Conservation (phyloP, 2,888 invertebrate genomes). For the Oegoconia quadripuncta region DNA sequence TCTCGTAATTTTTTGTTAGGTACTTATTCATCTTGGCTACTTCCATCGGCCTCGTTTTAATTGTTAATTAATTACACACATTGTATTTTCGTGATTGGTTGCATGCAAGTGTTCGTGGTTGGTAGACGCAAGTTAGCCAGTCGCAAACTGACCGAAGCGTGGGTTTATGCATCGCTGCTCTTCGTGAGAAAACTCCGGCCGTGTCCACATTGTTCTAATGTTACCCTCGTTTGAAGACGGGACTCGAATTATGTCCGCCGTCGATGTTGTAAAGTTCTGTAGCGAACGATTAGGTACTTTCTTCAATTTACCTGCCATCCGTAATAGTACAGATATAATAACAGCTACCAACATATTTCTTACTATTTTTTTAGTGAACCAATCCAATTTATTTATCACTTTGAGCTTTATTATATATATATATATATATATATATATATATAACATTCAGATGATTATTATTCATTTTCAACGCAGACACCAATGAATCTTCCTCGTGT, state of each 20-base stretch:
- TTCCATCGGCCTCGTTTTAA: not conserved
- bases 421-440: too few species aligned
- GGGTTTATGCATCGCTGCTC: conserved; percentile 62
- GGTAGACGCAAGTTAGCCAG: conserved; percentile 42
- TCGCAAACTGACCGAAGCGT: conserved; percentile 64
- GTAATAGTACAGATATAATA: too few species aligned
- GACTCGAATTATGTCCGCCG: not conserved
- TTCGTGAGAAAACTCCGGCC: conserved; percentile 66
- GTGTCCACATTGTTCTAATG: conserved; percentile 57
- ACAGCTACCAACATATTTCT: too few species aligned
- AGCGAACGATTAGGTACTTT: conserved; percentile 8
- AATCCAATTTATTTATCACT: too few species aligned
- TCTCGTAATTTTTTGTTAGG: not conserved
- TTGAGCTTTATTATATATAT: too few species aligned
- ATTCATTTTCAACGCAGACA: too few species aligned
- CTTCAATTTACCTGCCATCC: too few species aligned
- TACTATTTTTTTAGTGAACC: too few species aligned
- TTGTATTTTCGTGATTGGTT: conserved; percentile 27
- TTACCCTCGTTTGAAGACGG: conserved; percentile 42
- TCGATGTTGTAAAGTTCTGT: not conserved
- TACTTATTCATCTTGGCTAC: not conserved
- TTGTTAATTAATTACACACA: conserved; percentile 9
- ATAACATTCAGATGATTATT: too few species aligned
- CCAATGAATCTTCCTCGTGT: conserved; percentile 34
- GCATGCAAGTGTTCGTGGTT: conserved; percentile 49